Base-by-base conservation (phyloP, 2,113 vertebrate genomes). In the Leptodactylus fuscus region DNA sequence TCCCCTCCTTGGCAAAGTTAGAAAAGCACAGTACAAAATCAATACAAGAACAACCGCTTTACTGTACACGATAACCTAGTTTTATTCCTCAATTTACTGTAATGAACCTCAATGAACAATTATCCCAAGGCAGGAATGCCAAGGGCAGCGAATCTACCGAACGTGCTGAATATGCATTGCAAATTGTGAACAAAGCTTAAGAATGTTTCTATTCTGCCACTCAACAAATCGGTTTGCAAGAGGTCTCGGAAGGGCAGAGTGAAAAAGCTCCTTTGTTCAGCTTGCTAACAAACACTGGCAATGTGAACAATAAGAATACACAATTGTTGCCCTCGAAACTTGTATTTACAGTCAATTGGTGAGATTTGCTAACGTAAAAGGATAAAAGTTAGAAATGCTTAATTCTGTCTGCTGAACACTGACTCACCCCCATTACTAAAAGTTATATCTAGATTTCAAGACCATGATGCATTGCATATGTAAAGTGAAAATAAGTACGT, bases 231-330 rank as follows among this genome's bases (percentile, higher is more conserved):
- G 1, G 60, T 16, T 27, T 15, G 18, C 38, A 70, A 20, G 18
- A 38, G 60, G 34, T 74, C 71, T 48, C 38, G 27, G 36, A 74
- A 74, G 71, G 71, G 71, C 71, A 74, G 10, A 24, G 10, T 74
- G 15, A 44, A 74, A 46, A 48, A n/a, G n/a, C 38, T 3, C 71
- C n/a, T 74, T 74, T 74, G 71, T 74, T 46, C 38, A 24, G 22
- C 60, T 3, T 32, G 2, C 60, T 65, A 65, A 65, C 55, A 58
- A n/a, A 58, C 55, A 65, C 27, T 65, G 60, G 11, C 60, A 65
- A 15, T 32, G 24, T 65, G 60, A n/a, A n/a, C n/a, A n/a, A n/a
- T n/a, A n/a, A n/a, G n/a, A n/a, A n/a, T n/a, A n/a, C 24, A 65
- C 27, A 65, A 65, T 65, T 65, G 60, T 29, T 65, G 27, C 16